Evolutionary conservation across 2,797 vertebrate species (phyloP), one percentile per base, ranked within the genome.

Genomic region (Perodicticus potto): DNA sequence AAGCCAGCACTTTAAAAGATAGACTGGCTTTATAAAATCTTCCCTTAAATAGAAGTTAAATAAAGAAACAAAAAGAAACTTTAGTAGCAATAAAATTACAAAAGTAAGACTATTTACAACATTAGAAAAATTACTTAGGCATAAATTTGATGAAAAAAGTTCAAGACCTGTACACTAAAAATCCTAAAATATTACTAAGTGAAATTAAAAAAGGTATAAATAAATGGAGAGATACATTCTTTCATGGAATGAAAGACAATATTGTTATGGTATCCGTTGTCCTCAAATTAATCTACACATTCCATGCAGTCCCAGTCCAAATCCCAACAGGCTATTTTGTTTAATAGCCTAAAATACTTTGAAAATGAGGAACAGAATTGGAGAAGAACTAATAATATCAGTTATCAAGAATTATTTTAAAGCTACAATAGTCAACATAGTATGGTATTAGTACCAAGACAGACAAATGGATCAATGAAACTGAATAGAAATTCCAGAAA

Each of bases 361-460:
- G 1, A 69, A 84, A 90, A 88, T 55, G 72, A 29, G 14, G 27
- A 81, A 25, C 3, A 73, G 37, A 73, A 40, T 90, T 87, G n/a
- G 10, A 80, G 43, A 63, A 45, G 43, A 63, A 45, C 32, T 84
- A 87, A 65, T 14, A n/a, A 10, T 37, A n/a, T 9, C 53, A 69
- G 37, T 84, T 87, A 45, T 86, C 27, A 84, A 67, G 57, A 84
- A 55, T 91, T 87, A 93, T 61, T 93, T 9, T 95, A 77, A 90
- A 86, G 34, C 16, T 72, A 59, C 37, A 57, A 11, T 40, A 83
- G 67, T 81, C 16, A 37, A 74, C 22, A 29, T 27, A 73, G 32
- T 16, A 70, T 86, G 73, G 81, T 45, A 34, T 43, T 74, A 11
- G 43, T 59, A 22, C 43, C 43, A 49, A 76, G 32, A 61, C 3